These are phyloP conservation scores for Temnothorax longispinosus DNA, from an alignment of 1,140 invertebrate species.

Conservation along the genomic window DNA sequence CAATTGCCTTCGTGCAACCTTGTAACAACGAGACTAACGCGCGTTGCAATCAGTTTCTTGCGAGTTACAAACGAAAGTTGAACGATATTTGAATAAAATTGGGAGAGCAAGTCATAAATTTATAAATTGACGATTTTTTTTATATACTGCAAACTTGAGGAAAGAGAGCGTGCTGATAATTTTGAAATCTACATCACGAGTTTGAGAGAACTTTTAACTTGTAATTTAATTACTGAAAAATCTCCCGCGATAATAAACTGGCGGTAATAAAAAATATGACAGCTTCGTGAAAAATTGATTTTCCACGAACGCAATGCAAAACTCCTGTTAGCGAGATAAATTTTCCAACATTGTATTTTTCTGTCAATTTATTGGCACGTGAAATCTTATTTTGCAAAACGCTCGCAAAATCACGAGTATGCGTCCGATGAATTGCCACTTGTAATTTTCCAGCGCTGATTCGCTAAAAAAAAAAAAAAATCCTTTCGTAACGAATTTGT, in stretches of 20 bases:
- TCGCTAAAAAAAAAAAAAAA: conserved; percentile 13
- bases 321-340: conserved; percentile 1
- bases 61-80: conserved; percentile 16
- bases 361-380: not conserved
- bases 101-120: not conserved
- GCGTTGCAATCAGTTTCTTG: not conserved
- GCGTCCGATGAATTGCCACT: conserved; percentile 16
- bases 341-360: conserved; percentile 19
- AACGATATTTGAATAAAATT: not conserved
- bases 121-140: not conserved
- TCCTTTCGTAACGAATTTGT: conserved; percentile 16
- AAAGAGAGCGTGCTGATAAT: not conserved
- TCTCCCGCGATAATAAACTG: not conserved
- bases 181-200: not conserved
- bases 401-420: conserved; percentile 12
- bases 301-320: not conserved
- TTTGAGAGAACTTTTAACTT: not conserved
- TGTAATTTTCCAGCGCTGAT: conserved; percentile 49
- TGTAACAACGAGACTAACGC: not conserved
- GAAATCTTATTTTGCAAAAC: conserved; percentile 33
- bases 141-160: not conserved
- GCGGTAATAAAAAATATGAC: not conserved
- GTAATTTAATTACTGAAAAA: not conserved
- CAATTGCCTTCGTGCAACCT: not conserved
- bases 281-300: not conserved